Evolutionary conservation across 2,888 invertebrate genomes (phyloP).

Genomic region (Ormyrus pomaceus): DNA sequence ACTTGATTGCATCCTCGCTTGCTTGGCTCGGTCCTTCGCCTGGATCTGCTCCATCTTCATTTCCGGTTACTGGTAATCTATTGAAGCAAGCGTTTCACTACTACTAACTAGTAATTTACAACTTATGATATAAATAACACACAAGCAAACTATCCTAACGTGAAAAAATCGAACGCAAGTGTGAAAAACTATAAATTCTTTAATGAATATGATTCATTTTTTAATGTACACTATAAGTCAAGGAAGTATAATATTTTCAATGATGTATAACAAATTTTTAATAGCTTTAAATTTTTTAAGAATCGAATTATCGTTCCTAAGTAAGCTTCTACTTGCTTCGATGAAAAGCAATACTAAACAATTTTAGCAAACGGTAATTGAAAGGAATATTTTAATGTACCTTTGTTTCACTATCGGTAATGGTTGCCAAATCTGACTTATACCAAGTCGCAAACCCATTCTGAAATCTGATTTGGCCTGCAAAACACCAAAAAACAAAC

Average conservation of each 20-base stretch:
- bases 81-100: slow-evolving; percentile 71
- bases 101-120: slow-evolving; percentile 58
- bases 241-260: too few relatives aligned
- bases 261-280: too few relatives aligned
- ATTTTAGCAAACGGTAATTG: neutral
- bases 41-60: slow-evolving; percentile 63
- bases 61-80: slow-evolving; percentile 66
- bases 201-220: too few relatives aligned
- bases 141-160: slow-evolving; percentile 20
- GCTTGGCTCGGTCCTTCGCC: slow-evolving; percentile 64
- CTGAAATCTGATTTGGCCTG: slow-evolving; percentile 85
- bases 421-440: slow-evolving; percentile 82
- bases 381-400: slow-evolving; percentile 59
- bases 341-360: slow-evolving; percentile 26
- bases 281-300: too few relatives aligned
- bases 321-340: slow-evolving; percentile 44
- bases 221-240: too few relatives aligned
- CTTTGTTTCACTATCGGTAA: slow-evolving; percentile 71
- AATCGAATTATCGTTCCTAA: slow-evolving; percentile 1
- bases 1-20: neutral
- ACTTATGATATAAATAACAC: slow-evolving; percentile 21
- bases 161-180: neutral
- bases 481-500: slow-evolving; percentile 58
- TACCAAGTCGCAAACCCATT: slow-evolving; percentile 81
- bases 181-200: too few relatives aligned